Base-by-base conservation (phyloP, 2,113 vertebrate species). In the Tragelaphus buxtoni region DNA sequence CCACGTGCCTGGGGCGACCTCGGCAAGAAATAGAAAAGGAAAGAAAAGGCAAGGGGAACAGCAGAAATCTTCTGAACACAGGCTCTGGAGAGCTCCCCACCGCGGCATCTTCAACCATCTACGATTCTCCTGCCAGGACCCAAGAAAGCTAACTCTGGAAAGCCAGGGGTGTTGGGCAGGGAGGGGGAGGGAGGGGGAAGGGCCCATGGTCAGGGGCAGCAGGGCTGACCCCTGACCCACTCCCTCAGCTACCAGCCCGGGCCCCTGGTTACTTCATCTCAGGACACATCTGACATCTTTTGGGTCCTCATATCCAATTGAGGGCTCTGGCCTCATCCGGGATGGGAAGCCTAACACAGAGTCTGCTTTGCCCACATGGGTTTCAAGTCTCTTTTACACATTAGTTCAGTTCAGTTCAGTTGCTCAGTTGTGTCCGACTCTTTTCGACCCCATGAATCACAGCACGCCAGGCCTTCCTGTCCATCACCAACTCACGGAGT, bases 71-170 rank as follows among this genome's bases (percentile, higher is more conserved):
- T 77, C 61, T 74, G 72, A 60, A 77, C 58, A 53, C 58, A 17
- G 0, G 17, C 60, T 83, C 79, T 0, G 0, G 0, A 39, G 51
- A 18, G 16, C 3, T 55, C 22, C 1, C 49, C 3, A 1, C 22
- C 0, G 7, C 0, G 5, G 58, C 30, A 26, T 13, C 26, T 39
- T 53, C 39, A 63, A 2, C 24, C 3, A 7, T 22, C 3, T 0
- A 0, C 10, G 65, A 14, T 2, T 20, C 49, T 89, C 65, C 84
- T 10, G 24, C 53, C 26, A 39, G 45, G 30, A 7, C 28, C 22
- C 32, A 76, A 53, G 49, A 45, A 72, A 53, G 30, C 16, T 1
- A 7, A 60, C 28, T 79, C 72, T 53, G 51, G 79, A 49, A 51
- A 58, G 26, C 17, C 42, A 4, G 58, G 7, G 42, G 7, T 7